phyloP scores from a whole-genome alignment of 2,888 invertebrate genomes.

The Nebria brevicollis region DNA sequence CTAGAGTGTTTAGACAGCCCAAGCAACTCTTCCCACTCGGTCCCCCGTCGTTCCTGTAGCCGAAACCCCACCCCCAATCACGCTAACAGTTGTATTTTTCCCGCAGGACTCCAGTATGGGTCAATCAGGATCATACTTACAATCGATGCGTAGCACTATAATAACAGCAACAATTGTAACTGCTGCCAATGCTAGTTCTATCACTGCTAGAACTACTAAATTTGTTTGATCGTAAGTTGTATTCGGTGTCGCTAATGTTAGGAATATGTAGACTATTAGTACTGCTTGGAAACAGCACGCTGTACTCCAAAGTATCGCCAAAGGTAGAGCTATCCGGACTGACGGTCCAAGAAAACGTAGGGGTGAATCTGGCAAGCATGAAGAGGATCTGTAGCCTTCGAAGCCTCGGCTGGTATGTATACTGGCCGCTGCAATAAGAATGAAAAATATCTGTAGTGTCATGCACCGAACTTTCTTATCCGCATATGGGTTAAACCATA shows the following conservation, averaged over 20 bases:
- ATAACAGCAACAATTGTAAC: constrained; percentile 67
- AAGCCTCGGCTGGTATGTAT: constrained; percentile 69
- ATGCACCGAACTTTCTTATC: too few relatives aligned
- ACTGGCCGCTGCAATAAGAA: constrained; percentile 65
- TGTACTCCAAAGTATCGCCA: constrained; percentile 66
- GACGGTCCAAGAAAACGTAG: constrained; percentile 60
- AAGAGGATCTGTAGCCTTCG: constrained; percentile 59
- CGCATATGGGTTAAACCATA: too few relatives aligned
- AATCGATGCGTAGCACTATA: constrained; percentile 68
- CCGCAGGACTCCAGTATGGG: constrained; percentile 63
- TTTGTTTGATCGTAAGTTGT: constrained; percentile 55
- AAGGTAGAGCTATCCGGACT: constrained; percentile 57
- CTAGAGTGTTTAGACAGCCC: constrained; percentile 65
- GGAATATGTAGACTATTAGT: constrained; percentile 67
- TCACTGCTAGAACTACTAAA: constrained; percentile 64
- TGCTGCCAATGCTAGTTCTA: constrained; percentile 64
- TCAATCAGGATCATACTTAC: constrained; percentile 62
- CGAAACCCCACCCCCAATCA: constrained; percentile 59
- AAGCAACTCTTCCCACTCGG: constrained; percentile 68
- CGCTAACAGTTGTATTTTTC: constrained; percentile 57
- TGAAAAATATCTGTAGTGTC: too few relatives aligned
- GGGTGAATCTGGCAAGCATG: constrained; percentile 56
- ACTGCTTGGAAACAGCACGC: constrained; percentile 68
- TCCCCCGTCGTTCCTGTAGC: constrained; percentile 64
- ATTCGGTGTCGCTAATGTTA: constrained; percentile 60